Evolutionary conservation across 2,113 vertebrate species (phyloP).

Genomic region (Calidris pugnax): DNA sequence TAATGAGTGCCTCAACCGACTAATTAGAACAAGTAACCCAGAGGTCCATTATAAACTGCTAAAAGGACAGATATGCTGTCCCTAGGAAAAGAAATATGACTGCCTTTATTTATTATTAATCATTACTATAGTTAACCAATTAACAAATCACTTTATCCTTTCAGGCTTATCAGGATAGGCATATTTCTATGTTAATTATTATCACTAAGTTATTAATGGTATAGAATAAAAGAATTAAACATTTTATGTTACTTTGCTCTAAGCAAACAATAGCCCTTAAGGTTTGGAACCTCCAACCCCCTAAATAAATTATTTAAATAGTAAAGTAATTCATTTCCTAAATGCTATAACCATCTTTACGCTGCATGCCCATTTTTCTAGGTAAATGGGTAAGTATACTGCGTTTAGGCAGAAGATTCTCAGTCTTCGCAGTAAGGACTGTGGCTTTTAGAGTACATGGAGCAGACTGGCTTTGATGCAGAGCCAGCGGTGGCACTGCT

Average conservation of each 20-base stretch:
- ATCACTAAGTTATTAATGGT: not conserved
- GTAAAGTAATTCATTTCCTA: not conserved
- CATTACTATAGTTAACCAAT: constrained; percentile 26
- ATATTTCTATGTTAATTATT: constrained; percentile 19
- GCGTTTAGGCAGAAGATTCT: not conserved
- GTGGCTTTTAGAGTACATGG: not conserved
- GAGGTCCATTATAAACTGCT: constrained; percentile 23
- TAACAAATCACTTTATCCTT: constrained; percentile 48
- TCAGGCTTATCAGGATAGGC: not conserved
- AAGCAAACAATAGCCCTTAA: constrained; percentile 14
- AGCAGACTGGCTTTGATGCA: not conserved
- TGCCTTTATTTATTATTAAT: constrained; percentile 64
- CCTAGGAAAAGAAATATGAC: constrained; percentile 20
- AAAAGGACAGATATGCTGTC: not conserved
- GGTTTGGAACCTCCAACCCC: not conserved
- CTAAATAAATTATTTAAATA: not conserved
- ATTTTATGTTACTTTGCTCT: constrained; percentile 16
- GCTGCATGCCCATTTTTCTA: not conserved
- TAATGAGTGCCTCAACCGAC: not conserved
- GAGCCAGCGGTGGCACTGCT: not conserved
- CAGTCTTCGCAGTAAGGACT: not conserved
- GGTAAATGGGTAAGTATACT: not conserved
- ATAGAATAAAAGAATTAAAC: constrained; percentile 39
- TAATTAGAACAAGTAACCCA: constrained; percentile 42
- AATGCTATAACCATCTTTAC: not conserved